phyloP scores from a whole-genome alignment of 2,113 vertebrate genomes.

The Typhlomys cinereus region DNA sequence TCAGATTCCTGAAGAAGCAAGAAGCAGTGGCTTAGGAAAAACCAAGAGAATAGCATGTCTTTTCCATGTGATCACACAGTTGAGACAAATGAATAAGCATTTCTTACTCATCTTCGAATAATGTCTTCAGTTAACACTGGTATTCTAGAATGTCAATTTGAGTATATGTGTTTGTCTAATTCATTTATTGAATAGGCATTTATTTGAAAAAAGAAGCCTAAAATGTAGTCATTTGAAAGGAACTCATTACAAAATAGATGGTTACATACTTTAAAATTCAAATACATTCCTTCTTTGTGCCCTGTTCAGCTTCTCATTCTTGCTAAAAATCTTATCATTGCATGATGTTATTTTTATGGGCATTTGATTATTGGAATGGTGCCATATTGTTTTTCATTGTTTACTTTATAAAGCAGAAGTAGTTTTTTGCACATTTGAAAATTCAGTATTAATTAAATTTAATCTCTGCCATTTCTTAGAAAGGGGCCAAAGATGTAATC shows the following conservation, averaged over 20 bases:
- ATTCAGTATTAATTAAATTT: conserved; percentile 62
- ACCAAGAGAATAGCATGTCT: too few species aligned
- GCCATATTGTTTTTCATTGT: not conserved
- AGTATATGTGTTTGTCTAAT: conserved; percentile 45
- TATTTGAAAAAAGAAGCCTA: conserved; percentile 45
- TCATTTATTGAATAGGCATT: conserved; percentile 61
- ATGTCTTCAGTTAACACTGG: not conserved
- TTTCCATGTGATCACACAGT: conserved; percentile 69
- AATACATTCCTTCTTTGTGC: conserved; percentile 49
- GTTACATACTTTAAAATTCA: conserved; percentile 44
- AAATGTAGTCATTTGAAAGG: conserved; percentile 52
- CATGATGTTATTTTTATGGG: too few species aligned
- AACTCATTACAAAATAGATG: conserved; percentile 48
- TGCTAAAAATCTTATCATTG: conserved; percentile 32
- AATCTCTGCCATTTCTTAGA: conserved; percentile 25
- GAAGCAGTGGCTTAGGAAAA: too few species aligned
- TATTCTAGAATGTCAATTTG: conserved; percentile 60
- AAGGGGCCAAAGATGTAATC: conserved; percentile 39
- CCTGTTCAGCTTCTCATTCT: conserved; percentile 47
- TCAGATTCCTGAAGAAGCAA: too few species aligned
- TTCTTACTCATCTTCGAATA: conserved; percentile 2
- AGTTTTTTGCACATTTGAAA: conserved; percentile 58
- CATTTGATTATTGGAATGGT: conserved; percentile 40
- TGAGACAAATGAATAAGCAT: conserved; percentile 75
- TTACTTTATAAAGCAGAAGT: conserved; percentile 62